Conservation (phyloP, 2,888 invertebrate genomes). For the Amiota mariae region DNA sequence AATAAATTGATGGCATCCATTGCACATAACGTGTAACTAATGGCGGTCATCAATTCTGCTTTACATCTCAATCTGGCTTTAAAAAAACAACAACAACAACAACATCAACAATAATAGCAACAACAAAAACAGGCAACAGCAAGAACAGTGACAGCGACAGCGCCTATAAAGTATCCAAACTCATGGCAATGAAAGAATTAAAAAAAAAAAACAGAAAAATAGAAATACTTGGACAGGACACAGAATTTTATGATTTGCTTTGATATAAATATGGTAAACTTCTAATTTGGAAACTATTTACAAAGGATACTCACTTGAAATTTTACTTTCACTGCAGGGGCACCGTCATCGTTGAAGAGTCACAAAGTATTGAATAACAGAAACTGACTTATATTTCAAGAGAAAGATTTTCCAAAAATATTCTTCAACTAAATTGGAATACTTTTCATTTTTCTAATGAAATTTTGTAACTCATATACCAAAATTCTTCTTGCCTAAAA, state of each 20-base stretch:
- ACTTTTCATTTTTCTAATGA: too few species aligned
- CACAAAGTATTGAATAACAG: neutral
- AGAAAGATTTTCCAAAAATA: neutral
- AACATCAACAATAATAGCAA: neutral
- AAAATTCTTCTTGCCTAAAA: neutral
- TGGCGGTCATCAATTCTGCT: constrained; percentile 75
- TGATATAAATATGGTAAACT: neutral
- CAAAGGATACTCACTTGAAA: neutral
- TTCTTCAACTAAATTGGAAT: too few species aligned
- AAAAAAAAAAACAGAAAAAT: constrained; percentile 13
- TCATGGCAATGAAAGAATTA: neutral
- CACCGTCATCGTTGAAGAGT: neutral
- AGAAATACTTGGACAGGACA: neutral
- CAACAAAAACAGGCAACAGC: constrained; percentile 9
- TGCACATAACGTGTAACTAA: constrained; percentile 75
- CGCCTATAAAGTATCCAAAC: neutral
- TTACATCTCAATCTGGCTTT: constrained; percentile 75
- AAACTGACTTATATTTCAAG: neutral
- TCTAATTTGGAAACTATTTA: neutral
- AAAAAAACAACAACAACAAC: constrained; percentile 39
- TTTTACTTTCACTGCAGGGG: constrained; percentile 25
- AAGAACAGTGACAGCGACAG: constrained; percentile 14
- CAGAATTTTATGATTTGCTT: neutral
- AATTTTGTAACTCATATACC: neutral
- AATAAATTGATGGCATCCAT: constrained; percentile 75